Base-by-base conservation (phyloP, 1,140 invertebrate genomes). In the Brachionus calyciflorus region DNA sequence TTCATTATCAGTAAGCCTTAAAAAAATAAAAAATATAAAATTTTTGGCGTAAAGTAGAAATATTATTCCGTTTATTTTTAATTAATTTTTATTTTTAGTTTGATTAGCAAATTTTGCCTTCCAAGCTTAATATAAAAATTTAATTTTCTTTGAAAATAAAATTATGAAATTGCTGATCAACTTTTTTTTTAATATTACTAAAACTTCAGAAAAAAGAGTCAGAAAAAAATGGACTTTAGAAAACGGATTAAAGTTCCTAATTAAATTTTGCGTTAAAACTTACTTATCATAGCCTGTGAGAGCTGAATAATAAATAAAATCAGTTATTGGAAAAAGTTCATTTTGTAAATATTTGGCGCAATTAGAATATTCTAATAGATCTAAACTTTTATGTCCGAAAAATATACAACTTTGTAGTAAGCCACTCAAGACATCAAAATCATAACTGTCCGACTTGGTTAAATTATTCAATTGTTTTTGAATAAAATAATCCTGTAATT, bases 401-500 rank as follows among this genome's bases (percentile, higher is more conserved):
- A 65, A 26, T 14, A 24, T 37, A 2, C 19, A 65, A 65, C 21
- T 44, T n/a, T 65, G 24, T 24, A 65, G 24, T 1, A 65, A 19
- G 26, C 17, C 10, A 44, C 21, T 44, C 14, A 65, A 65, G 24
- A 46, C 26, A 24, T 26, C 40, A 9, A 44, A 19, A 44, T 41
- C 17, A 26, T 44, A 21, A 14, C n/a, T n/a, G n/a, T 37, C 10
- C 14, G 21, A 44, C 12, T 65, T 26, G 41, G 24, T 65, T 14
- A 41, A 6, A 44, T 28, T 44, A 24, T 44, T 28, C 0, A 65
- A 24, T 65, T 65, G 60, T 44, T 65, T 41, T 2, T 44, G 17
- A 19, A 65, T 65, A 21, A 65, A 65, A 65, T 44, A 44, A 19
- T 65, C 60, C 10, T 65, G 40, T 12, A 65, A 7, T 12, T 65